Base-by-base conservation (phyloP, 2,113 vertebrate genomes). In the Taurulus bubalis region DNA sequence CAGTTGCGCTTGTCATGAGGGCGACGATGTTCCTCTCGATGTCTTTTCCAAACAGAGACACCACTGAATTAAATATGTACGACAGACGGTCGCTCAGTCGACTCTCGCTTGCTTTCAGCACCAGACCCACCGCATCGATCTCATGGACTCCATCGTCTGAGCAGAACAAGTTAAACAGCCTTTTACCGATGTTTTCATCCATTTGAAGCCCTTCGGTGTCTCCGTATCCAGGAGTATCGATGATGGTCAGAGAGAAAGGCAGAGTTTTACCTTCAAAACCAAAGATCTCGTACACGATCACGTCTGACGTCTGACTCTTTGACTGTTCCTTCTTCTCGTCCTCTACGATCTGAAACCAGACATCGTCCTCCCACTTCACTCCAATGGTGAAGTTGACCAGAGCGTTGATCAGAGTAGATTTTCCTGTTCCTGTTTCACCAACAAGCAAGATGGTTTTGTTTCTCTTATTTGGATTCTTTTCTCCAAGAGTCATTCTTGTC, bases 101-200 rank as follows among this genome's bases (percentile, higher is more conserved):
- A 58, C 66, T 77, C 1, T 40, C 76, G 4, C 0, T n/a, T 0
- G 55, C 47, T 69, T 82, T 85, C 55, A 88, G 18, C 49, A 88
- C 83, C 72, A 85, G 71, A 79, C 79, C 79, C n/a, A 88, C 82
- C 15, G 32, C 86, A 45, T 64, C 10, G 0, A 87, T 32, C 56
- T 87, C 65, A 36, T 76, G 66, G 34, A 82, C 22, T 65, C 79
- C 84, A 2, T 53, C 40, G 0, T 15, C 2, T n/a, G 64, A 77
- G 22, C 70, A 0, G 22, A 85, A 87, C 14, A 70, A 45, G 16
- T 85, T 66, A 0, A 64, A 42, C 1, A 79, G 16, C 15, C 55
- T 82, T 7, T 51, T 3, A 9, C 4, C 64, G 36, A 85, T 3
- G 3, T 16, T 18, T 6, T 0, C 1, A 28, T 85, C 83, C 0